A percentile compares a stretch with the other conserved stretches of the same genome.
Conservation (phyloP, 2,888 invertebrate genomes). For the Amorpha juglandis region DNA sequence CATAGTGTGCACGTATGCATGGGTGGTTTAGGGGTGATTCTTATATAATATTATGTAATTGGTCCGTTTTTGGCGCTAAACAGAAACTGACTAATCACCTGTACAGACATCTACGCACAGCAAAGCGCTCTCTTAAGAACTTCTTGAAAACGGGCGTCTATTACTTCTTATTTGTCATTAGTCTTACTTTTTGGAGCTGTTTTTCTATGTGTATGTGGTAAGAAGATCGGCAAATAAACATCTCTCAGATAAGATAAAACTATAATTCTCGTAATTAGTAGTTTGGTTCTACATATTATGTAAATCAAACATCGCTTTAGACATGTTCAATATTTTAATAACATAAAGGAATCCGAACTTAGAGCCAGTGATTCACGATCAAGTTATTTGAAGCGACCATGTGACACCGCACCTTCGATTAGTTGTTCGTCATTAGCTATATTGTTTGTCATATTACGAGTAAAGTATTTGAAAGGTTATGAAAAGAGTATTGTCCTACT, state of each 20-base stretch:
- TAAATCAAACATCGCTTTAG: not conserved
- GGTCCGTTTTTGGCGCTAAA: too few relatives aligned
- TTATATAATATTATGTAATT: too few relatives aligned
- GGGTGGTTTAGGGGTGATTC: too few relatives aligned
- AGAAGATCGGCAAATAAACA: too few relatives aligned
- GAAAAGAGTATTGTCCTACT: not conserved
- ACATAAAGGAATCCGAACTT: not conserved
- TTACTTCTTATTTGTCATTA: too few relatives aligned
- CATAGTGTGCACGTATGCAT: too few relatives aligned
- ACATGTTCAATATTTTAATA: not conserved
- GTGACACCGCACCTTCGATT: slow-evolving; percentile 3
- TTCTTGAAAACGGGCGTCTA: too few relatives aligned
- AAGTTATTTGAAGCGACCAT: not conserved
- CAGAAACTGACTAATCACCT: too few relatives aligned
- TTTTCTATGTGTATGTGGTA: too few relatives aligned
- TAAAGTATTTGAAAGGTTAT: not conserved
- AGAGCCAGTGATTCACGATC: not conserved
- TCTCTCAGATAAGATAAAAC: not conserved
- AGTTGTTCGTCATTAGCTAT: not conserved
- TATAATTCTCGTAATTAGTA: not conserved
- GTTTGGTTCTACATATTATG: not conserved
- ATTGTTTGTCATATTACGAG: slow-evolving; percentile 4
- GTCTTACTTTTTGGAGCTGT: too few relatives aligned
- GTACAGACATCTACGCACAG: too few relatives aligned
- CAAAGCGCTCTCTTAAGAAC: too few relatives aligned